Percentiles rank a stretch among this genome's conserved stretches.
Conservation (phyloP, 2,888 invertebrate species). For the Callinectes sapidus region DNA sequence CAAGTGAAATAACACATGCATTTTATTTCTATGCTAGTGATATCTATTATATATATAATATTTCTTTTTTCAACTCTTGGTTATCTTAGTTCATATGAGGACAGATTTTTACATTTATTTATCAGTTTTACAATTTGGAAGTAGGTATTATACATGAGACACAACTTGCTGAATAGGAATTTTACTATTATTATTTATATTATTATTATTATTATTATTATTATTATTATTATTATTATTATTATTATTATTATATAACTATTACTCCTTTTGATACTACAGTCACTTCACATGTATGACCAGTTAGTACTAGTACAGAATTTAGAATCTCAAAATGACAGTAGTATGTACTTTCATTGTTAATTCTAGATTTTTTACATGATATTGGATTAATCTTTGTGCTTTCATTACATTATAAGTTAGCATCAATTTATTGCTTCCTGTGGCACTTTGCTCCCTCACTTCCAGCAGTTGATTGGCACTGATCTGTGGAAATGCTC, state of each 20-base stretch:
- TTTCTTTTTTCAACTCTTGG: background rate
- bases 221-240: background rate
- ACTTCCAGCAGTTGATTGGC: background rate
- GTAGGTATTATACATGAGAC: background rate
- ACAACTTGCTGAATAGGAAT: background rate
- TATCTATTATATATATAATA: background rate
- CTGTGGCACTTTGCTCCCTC: background rate
- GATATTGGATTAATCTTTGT: background rate
- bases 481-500: background rate
- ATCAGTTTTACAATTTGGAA: background rate
- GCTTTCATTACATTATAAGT: background rate
- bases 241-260: constrained; percentile 12
- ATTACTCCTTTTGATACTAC: background rate
- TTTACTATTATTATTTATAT: background rate
- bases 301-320: background rate
- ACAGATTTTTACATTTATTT: background rate
- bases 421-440: background rate
- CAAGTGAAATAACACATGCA: background rate
- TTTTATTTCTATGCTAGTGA: background rate
- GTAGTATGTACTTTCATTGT: background rate
- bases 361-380: background rate
- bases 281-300: background rate
- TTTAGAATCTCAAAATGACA: background rate
- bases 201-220: background rate
- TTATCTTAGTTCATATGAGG: background rate